Evolutionary conservation across 92 coral and sea anemone genomes (phyloP).

Genomic region (Pocillopora grandis): DNA sequence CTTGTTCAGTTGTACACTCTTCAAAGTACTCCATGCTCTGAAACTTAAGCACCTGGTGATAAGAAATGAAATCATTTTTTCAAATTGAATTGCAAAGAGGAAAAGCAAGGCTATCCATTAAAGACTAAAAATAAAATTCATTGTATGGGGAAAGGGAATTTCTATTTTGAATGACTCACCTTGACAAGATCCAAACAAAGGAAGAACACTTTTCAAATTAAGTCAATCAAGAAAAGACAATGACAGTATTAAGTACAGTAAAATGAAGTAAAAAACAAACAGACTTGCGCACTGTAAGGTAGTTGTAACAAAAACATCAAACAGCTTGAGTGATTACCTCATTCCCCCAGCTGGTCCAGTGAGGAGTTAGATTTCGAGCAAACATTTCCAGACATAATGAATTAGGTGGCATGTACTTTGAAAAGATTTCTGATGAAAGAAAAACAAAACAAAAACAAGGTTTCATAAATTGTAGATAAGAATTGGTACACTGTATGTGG

Average conservation of each 20-base stretch:
- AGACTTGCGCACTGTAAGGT: neutral
- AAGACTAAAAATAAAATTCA: too few relatives aligned
- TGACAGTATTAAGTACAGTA: neutral
- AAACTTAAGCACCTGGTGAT: conserved; percentile 82
- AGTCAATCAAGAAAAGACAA: too few relatives aligned
- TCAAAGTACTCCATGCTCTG: conserved; percentile 80
- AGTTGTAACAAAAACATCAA: neutral
- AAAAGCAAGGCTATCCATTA: neutral
- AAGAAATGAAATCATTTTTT: neutral
- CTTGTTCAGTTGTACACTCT: neutral
- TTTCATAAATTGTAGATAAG: too few relatives aligned
- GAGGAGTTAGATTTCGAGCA: conserved; percentile 88
- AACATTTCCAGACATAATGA: conserved; percentile 90
- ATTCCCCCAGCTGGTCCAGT: conserved; percentile 99
- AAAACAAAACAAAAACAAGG: neutral
- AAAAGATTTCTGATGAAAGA: conserved; percentile 66
- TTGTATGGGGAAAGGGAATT: too few relatives aligned
- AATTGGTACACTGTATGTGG: too few relatives aligned
- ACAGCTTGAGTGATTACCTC: conserved; percentile 58
- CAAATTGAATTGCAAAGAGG: neutral
- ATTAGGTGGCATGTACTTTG: conserved; percentile 55
- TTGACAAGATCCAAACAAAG: too few relatives aligned
- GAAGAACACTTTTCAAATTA: too few relatives aligned
- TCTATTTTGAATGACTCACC: too few relatives aligned
- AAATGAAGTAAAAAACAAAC: neutral